Evolutionary conservation across 2,797 vertebrate species (phyloP), one percentile per base, ranked within the genome.

Genomic region (Echiichthys vipera): DNA sequence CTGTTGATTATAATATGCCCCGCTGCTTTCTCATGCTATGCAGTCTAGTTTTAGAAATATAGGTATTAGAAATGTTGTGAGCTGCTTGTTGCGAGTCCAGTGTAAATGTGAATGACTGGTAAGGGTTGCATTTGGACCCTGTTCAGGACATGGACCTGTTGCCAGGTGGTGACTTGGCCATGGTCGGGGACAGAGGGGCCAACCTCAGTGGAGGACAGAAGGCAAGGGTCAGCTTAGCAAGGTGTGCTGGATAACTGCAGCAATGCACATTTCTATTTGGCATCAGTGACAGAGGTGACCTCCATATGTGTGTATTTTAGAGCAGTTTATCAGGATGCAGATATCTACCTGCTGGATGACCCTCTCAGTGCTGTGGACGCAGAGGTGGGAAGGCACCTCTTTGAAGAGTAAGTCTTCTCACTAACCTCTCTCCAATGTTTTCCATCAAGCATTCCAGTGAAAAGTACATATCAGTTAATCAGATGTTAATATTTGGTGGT

Each of bases 201-300:
- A 99, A 96, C 0, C 93, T 99, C 61, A 99, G 98, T 0, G 98
- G 98, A 68, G 98, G 98, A 66, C 98, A 99, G 92, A 99, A 97
- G 78, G 96, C 98, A 0, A 95, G 98, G 55, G 90, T 99, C 75
- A 97, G 96, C 91, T 92, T 99, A 5, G 98, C 98, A 65, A 97
- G 98, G 98, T 95, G 75, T 59, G 77, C 22, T 62, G 32, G 39
- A 51, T 39, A 34, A 45, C 22, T 29, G n/a, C 9, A 7, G 7
- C 5, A 18, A 14, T 37, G 22, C 9, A 32, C 46, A 0, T 40
- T 36, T 42, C 5, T 7, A 24, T 47, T 13, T 56, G 14, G 8
- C 63, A n/a, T 47, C 24, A 24, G 22, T 56, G 20, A 47, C 18
- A 25, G 24, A 55, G 1, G 43, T 76, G 49, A 74, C 43, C 34